These are phyloP conservation scores for Aquatica leii DNA, from an alignment of 2,888 invertebrate species.

Conservation along the genomic window DNA sequence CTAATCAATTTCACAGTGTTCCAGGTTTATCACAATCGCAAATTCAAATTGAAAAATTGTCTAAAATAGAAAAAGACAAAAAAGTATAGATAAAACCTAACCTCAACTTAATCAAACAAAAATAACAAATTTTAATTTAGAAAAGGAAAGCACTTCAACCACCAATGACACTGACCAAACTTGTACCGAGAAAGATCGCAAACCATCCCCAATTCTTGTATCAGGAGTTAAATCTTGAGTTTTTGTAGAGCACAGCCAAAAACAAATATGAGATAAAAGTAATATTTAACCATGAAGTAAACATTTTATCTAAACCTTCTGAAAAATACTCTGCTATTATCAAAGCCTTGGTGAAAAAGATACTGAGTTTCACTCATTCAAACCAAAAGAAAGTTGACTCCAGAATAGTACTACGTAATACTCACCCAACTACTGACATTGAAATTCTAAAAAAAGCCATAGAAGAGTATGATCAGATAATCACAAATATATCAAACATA, in stretches of 20 bases:
- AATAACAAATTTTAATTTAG: slow-evolving; percentile 6
- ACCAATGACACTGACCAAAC: neutral
- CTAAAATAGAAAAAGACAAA: slow-evolving; percentile 5
- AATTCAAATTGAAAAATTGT: slow-evolving; percentile 2
- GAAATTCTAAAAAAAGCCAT: slow-evolving; percentile 9
- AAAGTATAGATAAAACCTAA: neutral
- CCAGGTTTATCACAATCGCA: slow-evolving; percentile 7
- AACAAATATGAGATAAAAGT: slow-evolving; percentile 12
- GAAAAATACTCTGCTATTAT: neutral
- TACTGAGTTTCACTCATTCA: slow-evolving; percentile 13
- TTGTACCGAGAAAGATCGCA: slow-evolving; percentile 5
- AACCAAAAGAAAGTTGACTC: slow-evolving; percentile 12
- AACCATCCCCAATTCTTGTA: slow-evolving; percentile 9
- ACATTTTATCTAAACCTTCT: neutral
- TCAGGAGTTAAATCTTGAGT: slow-evolving; percentile 12
- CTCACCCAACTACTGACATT: slow-evolving; percentile 4
- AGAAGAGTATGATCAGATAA: slow-evolving; percentile 7
- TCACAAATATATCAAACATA: slow-evolving; percentile 14
- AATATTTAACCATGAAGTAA: slow-evolving; percentile 12
- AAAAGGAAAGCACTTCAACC: slow-evolving; percentile 6
- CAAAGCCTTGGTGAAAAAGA: slow-evolving; percentile 11
- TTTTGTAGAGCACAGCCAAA: slow-evolving; percentile 6
- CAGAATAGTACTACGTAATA: slow-evolving; percentile 10
- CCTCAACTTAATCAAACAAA: neutral
- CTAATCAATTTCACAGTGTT: neutral